Percentiles rank a stretch among this genome's conserved stretches.
These are phyloP conservation scores for Augiades crinisus DNA, from an alignment of 2,888 invertebrate genomes.

Conservation along the genomic window DNA sequence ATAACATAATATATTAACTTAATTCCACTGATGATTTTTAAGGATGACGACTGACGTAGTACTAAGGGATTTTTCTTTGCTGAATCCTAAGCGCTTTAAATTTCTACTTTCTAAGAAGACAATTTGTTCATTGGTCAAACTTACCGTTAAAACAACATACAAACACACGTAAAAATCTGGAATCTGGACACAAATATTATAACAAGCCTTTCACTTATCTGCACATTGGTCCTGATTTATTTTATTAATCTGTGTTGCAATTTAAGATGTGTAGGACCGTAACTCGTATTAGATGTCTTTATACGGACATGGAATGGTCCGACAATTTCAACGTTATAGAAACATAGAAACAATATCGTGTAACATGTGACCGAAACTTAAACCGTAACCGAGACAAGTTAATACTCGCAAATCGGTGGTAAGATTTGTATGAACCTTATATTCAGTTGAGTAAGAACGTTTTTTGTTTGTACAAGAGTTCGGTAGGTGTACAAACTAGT, in stretches of 20 bases:
- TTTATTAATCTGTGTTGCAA: constrained; percentile 9
- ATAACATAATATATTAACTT: too few relatives aligned
- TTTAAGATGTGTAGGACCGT: background rate
- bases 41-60: too few relatives aligned
- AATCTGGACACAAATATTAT: too few relatives aligned
- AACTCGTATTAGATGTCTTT: constrained; percentile 13
- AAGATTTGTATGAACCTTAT: background rate
- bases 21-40: too few relatives aligned
- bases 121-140: too few relatives aligned
- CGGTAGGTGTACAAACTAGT: constrained; percentile 36
- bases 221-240: background rate
- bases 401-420: background rate
- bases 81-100: too few relatives aligned
- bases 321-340: constrained; percentile 13
- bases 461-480: constrained; percentile 15
- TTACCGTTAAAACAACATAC: too few relatives aligned
- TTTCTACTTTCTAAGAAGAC: too few relatives aligned
- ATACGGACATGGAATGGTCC: constrained; percentile 6
- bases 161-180: too few relatives aligned
- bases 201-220: constrained; percentile 7
- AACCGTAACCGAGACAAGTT: constrained; percentile 14
- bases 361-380: constrained; percentile 20
- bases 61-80: too few relatives aligned
- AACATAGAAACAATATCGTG: constrained; percentile 16
- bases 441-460: constrained; percentile 1